Percentiles rank a stretch among this genome's conserved stretches.
Conservation (phyloP, 2,888 invertebrate species). For the Volucella bombylans region DNA sequence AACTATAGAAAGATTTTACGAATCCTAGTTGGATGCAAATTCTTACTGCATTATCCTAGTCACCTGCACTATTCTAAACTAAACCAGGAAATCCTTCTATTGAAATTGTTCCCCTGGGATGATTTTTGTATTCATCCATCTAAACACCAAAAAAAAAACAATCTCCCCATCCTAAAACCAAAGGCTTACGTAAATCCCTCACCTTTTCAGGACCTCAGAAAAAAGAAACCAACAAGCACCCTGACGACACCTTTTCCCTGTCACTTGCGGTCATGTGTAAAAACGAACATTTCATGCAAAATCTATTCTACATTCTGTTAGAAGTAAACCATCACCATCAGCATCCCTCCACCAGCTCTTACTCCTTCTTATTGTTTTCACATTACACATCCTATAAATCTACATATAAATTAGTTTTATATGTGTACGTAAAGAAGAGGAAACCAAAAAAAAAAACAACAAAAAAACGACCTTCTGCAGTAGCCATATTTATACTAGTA, state of each 20-base stretch:
- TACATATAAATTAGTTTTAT: conserved; percentile 68
- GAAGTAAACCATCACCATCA: neutral
- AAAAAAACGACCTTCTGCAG: conserved; percentile 37
- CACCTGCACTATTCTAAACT: too few relatives aligned
- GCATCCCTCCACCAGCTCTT: neutral
- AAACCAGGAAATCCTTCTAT: too few relatives aligned
- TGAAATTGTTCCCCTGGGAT: too few relatives aligned
- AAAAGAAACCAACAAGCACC: conserved; percentile 30
- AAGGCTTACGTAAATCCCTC: conserved; percentile 53
- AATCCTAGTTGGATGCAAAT: too few relatives aligned
- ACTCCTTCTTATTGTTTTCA: conserved; percentile 60
- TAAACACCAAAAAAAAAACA: neutral
- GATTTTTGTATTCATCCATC: neutral
- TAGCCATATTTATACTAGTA: conserved; percentile 15
- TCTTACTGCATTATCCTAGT: too few relatives aligned
- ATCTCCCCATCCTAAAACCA: conserved; percentile 20
- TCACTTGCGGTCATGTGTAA: conserved; percentile 72
- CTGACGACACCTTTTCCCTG: conserved; percentile 69
- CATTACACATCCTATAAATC: conserved; percentile 68
- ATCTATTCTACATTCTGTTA: conserved; percentile 50
- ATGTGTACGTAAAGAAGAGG: conserved; percentile 1
- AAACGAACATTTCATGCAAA: conserved; percentile 69
- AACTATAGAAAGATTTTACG: too few relatives aligned
- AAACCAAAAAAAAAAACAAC: conserved; percentile 1
- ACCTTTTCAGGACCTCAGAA: conserved; percentile 5